Percentiles rank a stretch among this genome's conserved stretches.
Conservation (phyloP, 2,797 vertebrate species). For the Parauchenoglanis punctatus region DNA sequence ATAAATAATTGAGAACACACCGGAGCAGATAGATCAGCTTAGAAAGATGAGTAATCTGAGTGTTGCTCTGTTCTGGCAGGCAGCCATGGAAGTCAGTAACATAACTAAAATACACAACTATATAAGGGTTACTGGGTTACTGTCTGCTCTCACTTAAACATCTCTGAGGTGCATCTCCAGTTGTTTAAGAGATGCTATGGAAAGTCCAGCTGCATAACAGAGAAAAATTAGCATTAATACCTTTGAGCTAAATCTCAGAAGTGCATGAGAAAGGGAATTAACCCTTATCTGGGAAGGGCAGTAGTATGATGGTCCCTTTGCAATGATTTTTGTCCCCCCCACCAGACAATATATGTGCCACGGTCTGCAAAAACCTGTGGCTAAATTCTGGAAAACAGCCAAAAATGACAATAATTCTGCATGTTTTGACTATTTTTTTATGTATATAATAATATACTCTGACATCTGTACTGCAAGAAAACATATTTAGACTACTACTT, state of each 20-base stretch:
- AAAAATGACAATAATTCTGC: background rate
- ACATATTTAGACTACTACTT: background rate
- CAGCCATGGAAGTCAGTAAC: slow-evolving; percentile 62
- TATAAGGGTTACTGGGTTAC: slow-evolving; percentile 66
- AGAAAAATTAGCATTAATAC: background rate
- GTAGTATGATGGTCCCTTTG: background rate
- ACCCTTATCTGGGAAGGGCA: background rate
- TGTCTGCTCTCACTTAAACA: slow-evolving; percentile 66
- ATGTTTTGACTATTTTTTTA: background rate
- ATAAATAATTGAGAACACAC: slow-evolving; percentile 66
- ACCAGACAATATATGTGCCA: background rate
- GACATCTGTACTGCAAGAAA: background rate
- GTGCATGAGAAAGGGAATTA: background rate
- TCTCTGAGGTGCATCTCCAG: slow-evolving; percentile 24
- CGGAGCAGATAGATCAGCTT: slow-evolving; percentile 67
- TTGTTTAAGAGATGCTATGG: slow-evolving; percentile 7
- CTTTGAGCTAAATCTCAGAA: background rate
- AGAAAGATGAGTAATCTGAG: slow-evolving; percentile 73
- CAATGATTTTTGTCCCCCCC: background rate
- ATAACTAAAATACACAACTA: slow-evolving; percentile 63
- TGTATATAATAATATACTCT: no score
- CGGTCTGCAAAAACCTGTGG: background rate
- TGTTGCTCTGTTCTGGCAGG: slow-evolving; percentile 66
- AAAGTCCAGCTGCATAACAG: slow-evolving; percentile 22
- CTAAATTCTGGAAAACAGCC: background rate